Percentiles rank a stretch among this genome's conserved stretches.
Evolutionary conservation across 2,797 vertebrate genomes (phyloP).

Genomic region (Chanos chanos): DNA sequence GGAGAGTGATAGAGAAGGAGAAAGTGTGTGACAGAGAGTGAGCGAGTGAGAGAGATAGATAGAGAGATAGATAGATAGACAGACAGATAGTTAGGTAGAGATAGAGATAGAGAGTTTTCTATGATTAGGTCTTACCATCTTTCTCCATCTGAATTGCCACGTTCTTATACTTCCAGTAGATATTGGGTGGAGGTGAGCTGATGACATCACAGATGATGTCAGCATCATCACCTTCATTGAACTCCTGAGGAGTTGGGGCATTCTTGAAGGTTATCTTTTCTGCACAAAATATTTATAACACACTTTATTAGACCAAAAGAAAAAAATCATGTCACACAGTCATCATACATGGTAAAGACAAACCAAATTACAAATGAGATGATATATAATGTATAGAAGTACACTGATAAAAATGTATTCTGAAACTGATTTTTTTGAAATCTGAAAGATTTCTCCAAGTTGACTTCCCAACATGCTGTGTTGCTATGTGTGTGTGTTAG

Average conservation of each 20-base stretch:
- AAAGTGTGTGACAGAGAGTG: not conserved
- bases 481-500: too few species aligned
- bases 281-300: slow-evolving; percentile 56
- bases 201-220: slow-evolving; percentile 89
- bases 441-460: too few species aligned
- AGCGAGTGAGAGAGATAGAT: not conserved
- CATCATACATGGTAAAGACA: too few species aligned
- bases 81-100: not conserved
- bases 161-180: slow-evolving; percentile 91
- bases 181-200: slow-evolving; percentile 86
- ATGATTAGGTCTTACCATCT: slow-evolving; percentile 80
- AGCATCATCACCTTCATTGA: slow-evolving; percentile 89
- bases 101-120: not conserved
- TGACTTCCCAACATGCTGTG: too few species aligned
- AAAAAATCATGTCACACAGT: too few species aligned
- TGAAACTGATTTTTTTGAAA: too few species aligned
- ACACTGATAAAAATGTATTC: too few species aligned
- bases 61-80: too few species aligned
- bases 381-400: too few species aligned
- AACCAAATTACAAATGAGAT: too few species aligned
- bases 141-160: slow-evolving; percentile 81
- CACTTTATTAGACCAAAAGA: too few species aligned
- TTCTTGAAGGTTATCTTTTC: slow-evolving; percentile 95
- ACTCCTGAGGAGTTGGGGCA: slow-evolving; percentile 89
- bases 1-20: not conserved